Evolutionary conservation across 1,140 invertebrate species (phyloP), one percentile per base, ranked within the genome.

Genomic region (Gonatopus flavifemur): DNA sequence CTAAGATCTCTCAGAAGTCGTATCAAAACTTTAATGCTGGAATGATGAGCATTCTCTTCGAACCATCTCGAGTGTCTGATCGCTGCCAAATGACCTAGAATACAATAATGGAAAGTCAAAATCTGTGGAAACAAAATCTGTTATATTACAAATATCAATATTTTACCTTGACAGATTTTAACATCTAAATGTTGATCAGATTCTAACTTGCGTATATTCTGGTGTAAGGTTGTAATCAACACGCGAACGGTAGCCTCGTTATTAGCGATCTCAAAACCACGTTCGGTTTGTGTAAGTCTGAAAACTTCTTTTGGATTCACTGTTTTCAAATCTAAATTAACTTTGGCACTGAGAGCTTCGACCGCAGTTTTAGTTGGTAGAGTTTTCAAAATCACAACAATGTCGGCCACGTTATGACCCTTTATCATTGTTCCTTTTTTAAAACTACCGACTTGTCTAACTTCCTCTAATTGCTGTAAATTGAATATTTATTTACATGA

Each of bases 401-500:
- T 89, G 72, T 98, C 96, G 15, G 96, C 96, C 0, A 96, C 86
- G 72, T 96, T 96, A 66, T 95, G 90, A 1, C 94, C 94, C 5
- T 91, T 88, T 62, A 98, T 86, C 89, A 98, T 98, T 8, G 96
- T 98, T 0, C 95, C 96, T 75, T 98, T 98, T 73, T 98, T 98
- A 66, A 95, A 98, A 0, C 95, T 96, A 0, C 96, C 96, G 36
- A 98, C 94, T 80, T 96, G 93, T 10, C 94, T 82, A 0, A 97
- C 92, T 77, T 97, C 94, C 68, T 98, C 94, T 24, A 98, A 81
- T 91, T 97, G 93, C 93, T 96, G 66, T n/a, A 72, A 74, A 63
- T 41, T 24, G 1, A 46, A 49, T 33, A 28, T 40, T 54, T 40
- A 18, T 22, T 18, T 49, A 45, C 33, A 55, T 3, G 22, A 44